These are phyloP conservation scores for Drosophila cardini DNA, from an alignment of 1,140 invertebrate genomes.

Conservation along the genomic window DNA sequence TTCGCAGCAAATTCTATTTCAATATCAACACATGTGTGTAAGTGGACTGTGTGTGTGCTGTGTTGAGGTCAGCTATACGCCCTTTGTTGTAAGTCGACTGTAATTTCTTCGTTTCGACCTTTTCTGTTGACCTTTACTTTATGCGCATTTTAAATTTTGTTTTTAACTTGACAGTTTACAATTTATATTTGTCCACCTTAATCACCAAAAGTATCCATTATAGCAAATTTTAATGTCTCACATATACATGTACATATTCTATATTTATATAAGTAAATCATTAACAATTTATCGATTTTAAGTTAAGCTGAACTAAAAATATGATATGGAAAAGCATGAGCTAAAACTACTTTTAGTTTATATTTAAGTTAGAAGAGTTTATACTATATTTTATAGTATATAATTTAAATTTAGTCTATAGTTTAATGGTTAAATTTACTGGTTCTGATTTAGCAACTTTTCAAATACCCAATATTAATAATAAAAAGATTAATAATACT, in stretches of 20 bases:
- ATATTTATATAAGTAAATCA: not conserved
- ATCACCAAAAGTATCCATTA: not conserved
- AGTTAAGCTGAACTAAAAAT: no score
- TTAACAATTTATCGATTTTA: not conserved
- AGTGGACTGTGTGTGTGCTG: not conserved
- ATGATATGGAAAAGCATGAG: no score
- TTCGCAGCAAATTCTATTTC: conserved; percentile 34
- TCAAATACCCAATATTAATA: no score
- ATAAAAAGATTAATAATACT: no score
- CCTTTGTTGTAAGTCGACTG: conserved; percentile 18
- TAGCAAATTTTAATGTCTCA: not conserved
- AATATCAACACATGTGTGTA: conserved; percentile 15
- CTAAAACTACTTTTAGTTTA: no score
- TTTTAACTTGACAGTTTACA: conserved; percentile 13
- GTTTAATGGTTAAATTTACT: no score
- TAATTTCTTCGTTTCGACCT: conserved; percentile 33
- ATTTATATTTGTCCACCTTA: not conserved
- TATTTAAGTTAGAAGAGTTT: no score
- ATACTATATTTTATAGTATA: no score
- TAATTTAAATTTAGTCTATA: no score
- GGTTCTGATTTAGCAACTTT: no score
- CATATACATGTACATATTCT: not conserved
- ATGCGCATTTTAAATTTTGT: conserved; percentile 4
- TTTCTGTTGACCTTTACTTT: conserved; percentile 14
- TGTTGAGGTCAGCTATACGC: conserved; percentile 26